These are phyloP conservation scores for Platichthys stellatus DNA, from an alignment of 2,113 vertebrate genomes.

Conservation along the genomic window DNA sequence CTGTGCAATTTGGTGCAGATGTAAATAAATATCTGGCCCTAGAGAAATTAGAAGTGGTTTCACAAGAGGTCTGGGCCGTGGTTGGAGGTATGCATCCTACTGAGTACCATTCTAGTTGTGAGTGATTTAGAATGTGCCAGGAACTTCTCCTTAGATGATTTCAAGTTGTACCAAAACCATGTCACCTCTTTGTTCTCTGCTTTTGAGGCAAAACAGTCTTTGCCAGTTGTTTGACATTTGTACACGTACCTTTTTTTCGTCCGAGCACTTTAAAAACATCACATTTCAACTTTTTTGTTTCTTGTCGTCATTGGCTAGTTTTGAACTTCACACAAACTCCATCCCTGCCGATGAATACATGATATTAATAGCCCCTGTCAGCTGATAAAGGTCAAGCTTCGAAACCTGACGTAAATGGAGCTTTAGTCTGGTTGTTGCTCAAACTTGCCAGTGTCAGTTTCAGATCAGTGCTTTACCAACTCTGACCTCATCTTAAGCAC, in stretches of 20 bases:
- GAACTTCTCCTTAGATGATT: background rate
- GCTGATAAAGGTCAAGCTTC: background rate
- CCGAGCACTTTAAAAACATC: too few species aligned
- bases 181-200: background rate
- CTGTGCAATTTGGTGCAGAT: background rate
- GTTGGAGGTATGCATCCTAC: background rate
- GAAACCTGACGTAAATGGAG: background rate
- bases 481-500: background rate
- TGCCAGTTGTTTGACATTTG: background rate
- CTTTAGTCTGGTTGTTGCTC: background rate
- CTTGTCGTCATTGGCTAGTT: too few species aligned
- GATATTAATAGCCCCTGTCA: background rate
- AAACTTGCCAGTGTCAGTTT: background rate
- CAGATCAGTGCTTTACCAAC: background rate
- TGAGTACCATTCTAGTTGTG: background rate
- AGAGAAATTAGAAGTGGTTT: background rate
- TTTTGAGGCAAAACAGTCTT: background rate
- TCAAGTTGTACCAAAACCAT: background rate
- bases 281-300: background rate
- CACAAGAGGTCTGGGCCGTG: background rate
- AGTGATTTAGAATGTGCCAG: background rate
- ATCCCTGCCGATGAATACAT: background rate
- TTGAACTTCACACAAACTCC: background rate
- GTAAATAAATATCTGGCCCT: background rate
- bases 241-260: background rate